These are phyloP conservation scores for Aspiorhynchus laticeps DNA, from an alignment of 2,113 vertebrate species.

Conservation along the genomic window DNA sequence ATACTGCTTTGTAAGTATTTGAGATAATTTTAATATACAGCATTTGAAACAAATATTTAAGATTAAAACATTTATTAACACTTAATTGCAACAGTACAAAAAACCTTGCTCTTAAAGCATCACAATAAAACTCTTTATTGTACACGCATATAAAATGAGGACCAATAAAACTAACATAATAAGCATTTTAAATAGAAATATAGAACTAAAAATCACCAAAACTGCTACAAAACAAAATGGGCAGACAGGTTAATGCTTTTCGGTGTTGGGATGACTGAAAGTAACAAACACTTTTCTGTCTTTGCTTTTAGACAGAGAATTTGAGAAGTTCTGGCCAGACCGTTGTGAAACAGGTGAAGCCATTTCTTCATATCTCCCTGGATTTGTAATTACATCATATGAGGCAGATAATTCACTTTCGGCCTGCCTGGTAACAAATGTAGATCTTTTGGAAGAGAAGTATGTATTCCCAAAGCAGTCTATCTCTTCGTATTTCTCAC, in stretches of 20 bases:
- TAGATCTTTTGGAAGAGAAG: slow-evolving; percentile 77
- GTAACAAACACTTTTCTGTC: slow-evolving; percentile 79
- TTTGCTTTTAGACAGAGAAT: slow-evolving; percentile 66
- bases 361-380: slow-evolving; percentile 71
- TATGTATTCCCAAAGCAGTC: slow-evolving; percentile 79
- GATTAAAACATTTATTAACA: background rate
- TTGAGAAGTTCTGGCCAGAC: slow-evolving; percentile 69
- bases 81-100: slow-evolving; percentile 16
- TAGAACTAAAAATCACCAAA: background rate
- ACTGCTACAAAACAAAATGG: slow-evolving; percentile 37
- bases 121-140: background rate
- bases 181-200: background rate
- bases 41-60: slow-evolving; percentile 23
- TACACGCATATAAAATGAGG: slow-evolving; percentile 7
- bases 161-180: background rate
- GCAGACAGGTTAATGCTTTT: slow-evolving; percentile 59
- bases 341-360: slow-evolving; percentile 73
- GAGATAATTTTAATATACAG: background rate
- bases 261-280: slow-evolving; percentile 75
- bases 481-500: slow-evolving; percentile 81
- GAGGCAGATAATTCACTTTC: slow-evolving; percentile 69
- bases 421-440: slow-evolving; percentile 77
- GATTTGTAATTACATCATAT: slow-evolving; percentile 70
- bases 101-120: background rate
- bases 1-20: background rate